A percentile compares a stretch with the other conserved stretches of the same genome.
phyloP scores from a whole-genome alignment of 2,113 vertebrate species.

The Cynoglossus semilaevis region DNA sequence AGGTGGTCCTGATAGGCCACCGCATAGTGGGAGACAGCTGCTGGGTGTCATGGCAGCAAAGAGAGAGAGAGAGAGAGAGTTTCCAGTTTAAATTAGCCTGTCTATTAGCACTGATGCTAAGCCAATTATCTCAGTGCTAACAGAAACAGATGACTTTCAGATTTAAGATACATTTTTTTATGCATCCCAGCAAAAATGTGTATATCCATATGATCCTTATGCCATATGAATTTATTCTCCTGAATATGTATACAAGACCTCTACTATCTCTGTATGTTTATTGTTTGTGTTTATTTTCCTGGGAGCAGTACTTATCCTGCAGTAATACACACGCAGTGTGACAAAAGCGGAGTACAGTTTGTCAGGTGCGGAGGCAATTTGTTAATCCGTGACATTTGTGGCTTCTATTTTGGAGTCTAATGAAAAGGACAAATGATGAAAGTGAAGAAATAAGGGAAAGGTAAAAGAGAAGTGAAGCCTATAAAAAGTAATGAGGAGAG shows the following conservation, averaged over 20 bases:
- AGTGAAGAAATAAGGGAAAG: constrained; percentile 31
- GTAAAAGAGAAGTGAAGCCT: constrained; percentile 25
- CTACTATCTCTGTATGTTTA: neutral
- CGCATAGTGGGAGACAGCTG: constrained; percentile 37
- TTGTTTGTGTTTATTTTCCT: neutral
- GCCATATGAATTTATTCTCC: too few relatives aligned
- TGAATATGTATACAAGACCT: too few relatives aligned
- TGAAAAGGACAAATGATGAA: constrained; percentile 6
- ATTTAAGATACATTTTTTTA: too few relatives aligned
- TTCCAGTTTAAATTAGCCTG: too few relatives aligned
- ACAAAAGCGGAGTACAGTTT: neutral
- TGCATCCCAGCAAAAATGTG: too few relatives aligned
- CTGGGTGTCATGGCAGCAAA: constrained; percentile 26
- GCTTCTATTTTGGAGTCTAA: neutral
- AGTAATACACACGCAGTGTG: too few relatives aligned
- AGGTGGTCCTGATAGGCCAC: constrained; percentile 45
- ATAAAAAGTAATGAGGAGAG: constrained; percentile 24
- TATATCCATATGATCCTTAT: too few relatives aligned
- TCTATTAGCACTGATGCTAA: too few relatives aligned
- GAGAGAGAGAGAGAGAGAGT: neutral
- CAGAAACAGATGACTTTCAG: neutral
- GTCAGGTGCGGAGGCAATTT: neutral
- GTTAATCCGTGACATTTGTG: neutral
- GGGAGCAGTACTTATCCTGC: too few relatives aligned
- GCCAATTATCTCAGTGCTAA: constrained; percentile 10